Evolutionary conservation across 2,888 invertebrate genomes (phyloP).

Genomic region (Syrphus vitripennis): DNA sequence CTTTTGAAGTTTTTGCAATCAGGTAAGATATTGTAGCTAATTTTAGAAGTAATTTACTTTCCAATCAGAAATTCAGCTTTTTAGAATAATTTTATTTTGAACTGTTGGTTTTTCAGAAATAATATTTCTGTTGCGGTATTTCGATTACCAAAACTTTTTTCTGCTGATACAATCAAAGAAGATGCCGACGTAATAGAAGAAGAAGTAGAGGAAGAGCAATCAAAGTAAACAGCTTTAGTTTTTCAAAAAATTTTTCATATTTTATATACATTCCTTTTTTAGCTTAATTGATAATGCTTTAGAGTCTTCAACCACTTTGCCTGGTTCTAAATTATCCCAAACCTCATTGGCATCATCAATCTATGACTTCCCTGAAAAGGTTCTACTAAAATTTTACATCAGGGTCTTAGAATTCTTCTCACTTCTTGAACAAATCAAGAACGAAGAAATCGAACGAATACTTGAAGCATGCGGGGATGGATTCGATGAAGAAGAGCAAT

Average conservation of each 20-base stretch:
- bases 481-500: constrained; percentile 13
- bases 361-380: constrained; percentile 54
- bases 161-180: background rate
- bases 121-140: constrained; percentile 20
- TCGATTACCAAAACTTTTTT: constrained; percentile 29
- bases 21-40: constrained; percentile 79
- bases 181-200: constrained; percentile 7
- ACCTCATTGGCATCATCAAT: background rate
- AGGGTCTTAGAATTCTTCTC: constrained; percentile 39
- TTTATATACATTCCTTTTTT: background rate
- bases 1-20: constrained; percentile 84
- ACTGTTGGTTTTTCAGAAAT: constrained; percentile 3
- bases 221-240: background rate
- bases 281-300: background rate
- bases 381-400: constrained; percentile 49
- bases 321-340: background rate
- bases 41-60: too few relatives aligned
- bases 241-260: background rate
- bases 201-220: background rate
- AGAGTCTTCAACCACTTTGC: constrained; percentile 31
- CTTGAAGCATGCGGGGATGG: constrained; percentile 32
- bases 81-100: too few relatives aligned
- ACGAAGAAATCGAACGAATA: constrained; percentile 39
- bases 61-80: too few relatives aligned
- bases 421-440: constrained; percentile 32